A percentile compares a stretch with the other conserved stretches of the same genome.
These are phyloP conservation scores for Adela reaumurella DNA, from an alignment of 2,888 invertebrate species.

Conservation along the genomic window DNA sequence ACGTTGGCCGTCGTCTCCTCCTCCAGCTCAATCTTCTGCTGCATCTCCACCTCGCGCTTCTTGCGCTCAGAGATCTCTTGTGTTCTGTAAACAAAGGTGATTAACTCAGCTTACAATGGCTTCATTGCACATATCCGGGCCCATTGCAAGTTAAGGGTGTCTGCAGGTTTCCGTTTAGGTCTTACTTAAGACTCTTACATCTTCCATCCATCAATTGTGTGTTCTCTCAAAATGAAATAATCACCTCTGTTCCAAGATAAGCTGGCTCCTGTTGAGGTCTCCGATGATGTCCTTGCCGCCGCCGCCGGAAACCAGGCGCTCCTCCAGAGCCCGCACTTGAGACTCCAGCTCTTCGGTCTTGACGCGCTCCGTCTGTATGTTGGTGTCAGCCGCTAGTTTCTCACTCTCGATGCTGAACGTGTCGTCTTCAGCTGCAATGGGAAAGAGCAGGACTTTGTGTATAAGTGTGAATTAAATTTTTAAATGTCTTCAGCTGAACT, in stretches of 20 bases:
- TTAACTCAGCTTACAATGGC: no score
- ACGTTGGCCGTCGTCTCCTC: slow-evolving; percentile 91
- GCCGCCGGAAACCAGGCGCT: slow-evolving; percentile 90
- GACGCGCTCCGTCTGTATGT: slow-evolving; percentile 66
- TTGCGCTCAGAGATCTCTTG: slow-evolving; percentile 88
- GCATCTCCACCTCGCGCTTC: slow-evolving; percentile 87
- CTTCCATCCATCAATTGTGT: no score
- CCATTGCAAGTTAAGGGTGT: no score
- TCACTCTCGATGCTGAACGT: slow-evolving; percentile 46
- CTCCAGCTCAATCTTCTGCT: slow-evolving; percentile 88
- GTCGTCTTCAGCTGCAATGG: slow-evolving; percentile 29
- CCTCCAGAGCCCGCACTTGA: slow-evolving; percentile 83
- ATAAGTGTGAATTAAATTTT: no score
- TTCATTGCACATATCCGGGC: no score
- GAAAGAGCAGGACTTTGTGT: no score
- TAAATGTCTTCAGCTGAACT: no score
- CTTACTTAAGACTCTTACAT: no score
- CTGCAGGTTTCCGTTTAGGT: no score
- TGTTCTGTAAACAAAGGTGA: slow-evolving; percentile 56
- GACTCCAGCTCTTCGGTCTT: slow-evolving; percentile 72
- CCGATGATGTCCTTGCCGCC: slow-evolving; percentile 81
- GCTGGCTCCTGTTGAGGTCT: slow-evolving; percentile 91
- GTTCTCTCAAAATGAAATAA: no score
- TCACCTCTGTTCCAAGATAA: slow-evolving; percentile 71
- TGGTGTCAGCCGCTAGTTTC: slow-evolving; percentile 35